Base-by-base conservation (phyloP, 2,888 invertebrate genomes). In the Nymphalis c-album region DNA sequence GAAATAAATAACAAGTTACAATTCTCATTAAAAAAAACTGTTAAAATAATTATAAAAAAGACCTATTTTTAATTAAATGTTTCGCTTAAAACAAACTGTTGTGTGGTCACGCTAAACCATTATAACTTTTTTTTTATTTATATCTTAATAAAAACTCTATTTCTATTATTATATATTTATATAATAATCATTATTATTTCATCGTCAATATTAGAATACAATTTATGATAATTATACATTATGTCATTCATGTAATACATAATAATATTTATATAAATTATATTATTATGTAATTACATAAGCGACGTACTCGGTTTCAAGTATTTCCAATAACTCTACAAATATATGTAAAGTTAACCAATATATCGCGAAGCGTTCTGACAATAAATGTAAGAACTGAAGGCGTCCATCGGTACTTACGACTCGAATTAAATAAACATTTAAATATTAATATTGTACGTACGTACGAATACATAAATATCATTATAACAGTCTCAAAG, bases 1-100 rank as follows among this genome's bases (percentile, higher is more conserved):
- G 88, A 91, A 92, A 92, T 92, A 92, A 92, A 92, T 92, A 92
- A 92, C 92, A 91, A 90, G 85, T 89, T 90, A 89, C 87, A 88
- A 79, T 84, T 82, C 79, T 85, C 81, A 87, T 87, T 85, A 69
- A 79, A 84, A 88, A 87, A 91, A 90, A 88, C 85, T 89, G 90
- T 90, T 91, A 90, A 90, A 90, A 86, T 90, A 88, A 89, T 87
- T 87, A 75, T 73, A 88, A 88, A 84, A 87, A 85, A 80, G 77
- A 81, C 85, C 83, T 87, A 86, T 80, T 80, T 50, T 70, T 68
- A 68, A 63, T 80, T 74, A 84, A 86, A 82, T 77, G 86, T 84
- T 84, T 80, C 84, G 77, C 81, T 84, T 81, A 82, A 85, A 84
- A 81, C 83, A 85, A 88, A 87, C 81, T 75, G 77, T 82, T 82